phyloP scores from a whole-genome alignment of 2,888 invertebrate species.

The Atrina japonica region DNA sequence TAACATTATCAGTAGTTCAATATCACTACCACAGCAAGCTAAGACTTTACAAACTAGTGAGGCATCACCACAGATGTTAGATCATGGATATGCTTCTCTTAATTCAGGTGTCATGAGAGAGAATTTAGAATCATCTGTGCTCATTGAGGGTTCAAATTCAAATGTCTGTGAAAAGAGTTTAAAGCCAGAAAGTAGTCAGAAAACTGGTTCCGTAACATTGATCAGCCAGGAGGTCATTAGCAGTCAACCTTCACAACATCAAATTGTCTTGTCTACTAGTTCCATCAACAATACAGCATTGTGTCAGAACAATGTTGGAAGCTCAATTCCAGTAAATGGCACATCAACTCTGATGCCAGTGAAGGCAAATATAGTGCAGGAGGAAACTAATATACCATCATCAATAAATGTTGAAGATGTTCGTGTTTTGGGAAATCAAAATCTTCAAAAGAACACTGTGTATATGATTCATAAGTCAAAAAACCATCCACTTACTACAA shows the following conservation, averaged over 20 bases:
- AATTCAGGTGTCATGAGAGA: background rate
- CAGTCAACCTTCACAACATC: no score
- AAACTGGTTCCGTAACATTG: no score
- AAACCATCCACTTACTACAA: background rate
- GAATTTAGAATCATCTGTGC: background rate
- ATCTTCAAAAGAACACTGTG: conserved; percentile 8
- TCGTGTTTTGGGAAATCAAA: background rate
- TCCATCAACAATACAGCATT: no score
- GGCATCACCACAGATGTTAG: background rate
- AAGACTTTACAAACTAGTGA: background rate
- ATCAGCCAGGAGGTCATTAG: no score
- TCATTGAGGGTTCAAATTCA: background rate
- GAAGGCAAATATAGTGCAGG: background rate
- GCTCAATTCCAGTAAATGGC: background rate
- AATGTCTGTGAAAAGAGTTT: no score
- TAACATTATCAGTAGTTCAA: no score
- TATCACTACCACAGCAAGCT: no score
- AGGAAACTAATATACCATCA: background rate
- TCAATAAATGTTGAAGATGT: background rate
- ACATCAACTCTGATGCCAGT: background rate
- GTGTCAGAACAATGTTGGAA: no score
- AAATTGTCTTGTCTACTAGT: no score
- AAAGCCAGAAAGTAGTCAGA: no score
- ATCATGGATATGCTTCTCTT: conserved; percentile 14
- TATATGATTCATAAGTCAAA: background rate